These are phyloP conservation scores for Paraescarpia echinospica DNA, from an alignment of 1,140 invertebrate species.

Conservation along the genomic window DNA sequence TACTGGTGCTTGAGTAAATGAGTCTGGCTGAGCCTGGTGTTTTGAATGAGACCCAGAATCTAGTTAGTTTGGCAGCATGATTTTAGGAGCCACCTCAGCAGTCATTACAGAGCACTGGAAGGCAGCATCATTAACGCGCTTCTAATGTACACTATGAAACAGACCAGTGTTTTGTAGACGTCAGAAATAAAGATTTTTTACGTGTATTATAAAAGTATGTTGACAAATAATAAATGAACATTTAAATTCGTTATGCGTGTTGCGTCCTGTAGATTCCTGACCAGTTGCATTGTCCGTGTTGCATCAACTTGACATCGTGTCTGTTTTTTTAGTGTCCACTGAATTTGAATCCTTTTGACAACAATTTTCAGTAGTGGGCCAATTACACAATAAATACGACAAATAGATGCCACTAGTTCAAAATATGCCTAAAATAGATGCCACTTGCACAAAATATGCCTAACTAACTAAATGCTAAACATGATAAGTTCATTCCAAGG, in stretches of 20 bases:
- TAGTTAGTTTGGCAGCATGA: constrained; percentile 5
- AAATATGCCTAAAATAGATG: too few species aligned
- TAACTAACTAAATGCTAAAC: too few species aligned
- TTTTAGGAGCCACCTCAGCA: neutral
- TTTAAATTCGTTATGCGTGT: neutral
- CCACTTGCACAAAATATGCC: too few species aligned
- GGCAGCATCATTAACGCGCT: neutral
- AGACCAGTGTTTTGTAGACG: constrained; percentile 4
- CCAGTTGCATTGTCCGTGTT: too few species aligned
- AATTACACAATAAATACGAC: too few species aligned
- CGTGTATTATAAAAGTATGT: neutral
- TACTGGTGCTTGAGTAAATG: neutral
- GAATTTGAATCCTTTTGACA: too few species aligned
- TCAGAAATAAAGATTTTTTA: neutral
- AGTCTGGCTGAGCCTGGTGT: neutral
- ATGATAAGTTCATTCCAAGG: too few species aligned
- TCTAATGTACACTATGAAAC: neutral
- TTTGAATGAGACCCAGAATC: neutral
- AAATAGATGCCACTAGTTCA: too few species aligned
- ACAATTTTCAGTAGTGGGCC: too few species aligned
- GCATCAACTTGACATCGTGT: too few species aligned
- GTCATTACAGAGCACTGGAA: neutral
- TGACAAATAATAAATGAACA: neutral
- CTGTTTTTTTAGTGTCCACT: too few species aligned
- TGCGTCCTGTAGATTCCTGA: neutral